These are phyloP conservation scores for Drosophila histrio DNA, from an alignment of 2,888 invertebrate genomes.

Conservation along the genomic window DNA sequence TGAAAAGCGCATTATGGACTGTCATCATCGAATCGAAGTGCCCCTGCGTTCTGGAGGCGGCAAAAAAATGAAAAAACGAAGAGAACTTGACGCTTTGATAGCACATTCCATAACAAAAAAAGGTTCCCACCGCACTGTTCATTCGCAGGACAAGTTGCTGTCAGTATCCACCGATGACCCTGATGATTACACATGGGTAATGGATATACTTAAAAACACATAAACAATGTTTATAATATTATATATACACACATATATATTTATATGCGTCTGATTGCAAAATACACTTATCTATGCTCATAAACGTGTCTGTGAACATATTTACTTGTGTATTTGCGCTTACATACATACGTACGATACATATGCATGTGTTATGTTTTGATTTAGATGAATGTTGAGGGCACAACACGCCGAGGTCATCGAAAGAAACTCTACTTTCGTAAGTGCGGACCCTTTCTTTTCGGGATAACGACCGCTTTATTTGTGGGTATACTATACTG, in stretches of 20 bases:
- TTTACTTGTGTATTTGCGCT: not conserved
- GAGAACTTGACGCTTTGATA: slow-evolving; percentile 90
- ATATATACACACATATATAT: not conserved
- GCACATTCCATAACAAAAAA: slow-evolving; percentile 84
- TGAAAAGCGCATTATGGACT: slow-evolving; percentile 84
- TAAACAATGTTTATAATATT: slow-evolving; percentile 5
- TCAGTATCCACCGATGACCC: slow-evolving; percentile 87
- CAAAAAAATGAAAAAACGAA: slow-evolving; percentile 91
- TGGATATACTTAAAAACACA: slow-evolving; percentile 3
- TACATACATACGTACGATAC: not conserved
- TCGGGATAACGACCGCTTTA: slow-evolving; percentile 76
- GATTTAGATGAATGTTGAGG: slow-evolving; percentile 61
- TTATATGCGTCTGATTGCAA: not conserved
- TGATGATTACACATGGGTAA: slow-evolving; percentile 85
- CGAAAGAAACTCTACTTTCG: slow-evolving; percentile 79
- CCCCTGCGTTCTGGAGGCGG: slow-evolving; percentile 86
- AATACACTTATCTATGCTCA: slow-evolving; percentile 1
- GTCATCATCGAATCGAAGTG: slow-evolving; percentile 87
- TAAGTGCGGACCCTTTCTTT: slow-evolving; percentile 80
- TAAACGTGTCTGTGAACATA: slow-evolving; percentile 3
- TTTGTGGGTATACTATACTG: slow-evolving; percentile 82
- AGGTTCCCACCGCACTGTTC: slow-evolving; percentile 64
- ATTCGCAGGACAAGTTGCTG: slow-evolving; percentile 87
- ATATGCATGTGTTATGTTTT: slow-evolving; percentile 29
- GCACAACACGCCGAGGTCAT: slow-evolving; percentile 75